Evolutionary conservation across 2,888 invertebrate species (phyloP).

Genomic region (Neocrepidodera transversa): DNA sequence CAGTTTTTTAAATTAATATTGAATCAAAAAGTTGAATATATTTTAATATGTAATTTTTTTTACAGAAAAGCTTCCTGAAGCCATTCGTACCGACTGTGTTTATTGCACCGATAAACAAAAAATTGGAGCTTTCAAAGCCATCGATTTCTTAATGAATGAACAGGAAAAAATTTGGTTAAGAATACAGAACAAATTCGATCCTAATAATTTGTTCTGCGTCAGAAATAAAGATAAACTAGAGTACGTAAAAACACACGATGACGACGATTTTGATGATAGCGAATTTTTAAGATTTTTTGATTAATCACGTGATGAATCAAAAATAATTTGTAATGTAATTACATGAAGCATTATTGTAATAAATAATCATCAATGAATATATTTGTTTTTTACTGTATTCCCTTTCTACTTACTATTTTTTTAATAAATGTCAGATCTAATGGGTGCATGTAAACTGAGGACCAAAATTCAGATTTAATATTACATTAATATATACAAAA

Average conservation of each 20-base stretch:
- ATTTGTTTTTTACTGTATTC: no score
- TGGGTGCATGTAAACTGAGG: no score
- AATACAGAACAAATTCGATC: conserved; percentile 71
- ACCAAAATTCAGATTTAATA: no score
- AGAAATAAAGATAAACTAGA: not conserved
- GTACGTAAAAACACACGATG: not conserved
- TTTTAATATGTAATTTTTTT: not conserved
- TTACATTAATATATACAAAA: no score
- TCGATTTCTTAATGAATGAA: conserved; percentile 69
- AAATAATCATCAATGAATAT: no score
- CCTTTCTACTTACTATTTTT: no score
- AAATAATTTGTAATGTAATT: no score
- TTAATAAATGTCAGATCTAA: no score
- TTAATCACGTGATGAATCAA: not conserved
- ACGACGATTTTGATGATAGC: not conserved
- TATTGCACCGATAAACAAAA: conserved; percentile 73
- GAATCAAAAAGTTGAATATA: no score
- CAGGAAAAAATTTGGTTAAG: conserved; percentile 69
- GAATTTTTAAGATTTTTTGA: not conserved
- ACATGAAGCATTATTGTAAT: no score
- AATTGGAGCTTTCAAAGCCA: conserved; percentile 67
- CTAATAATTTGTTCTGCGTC: not conserved
- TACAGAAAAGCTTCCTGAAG: conserved; percentile 60
- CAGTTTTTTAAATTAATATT: no score
- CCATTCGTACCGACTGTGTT: conserved; percentile 68